phyloP scores from a whole-genome alignment of 2,888 invertebrate genomes.

The Notocelia uddmanniana region DNA sequence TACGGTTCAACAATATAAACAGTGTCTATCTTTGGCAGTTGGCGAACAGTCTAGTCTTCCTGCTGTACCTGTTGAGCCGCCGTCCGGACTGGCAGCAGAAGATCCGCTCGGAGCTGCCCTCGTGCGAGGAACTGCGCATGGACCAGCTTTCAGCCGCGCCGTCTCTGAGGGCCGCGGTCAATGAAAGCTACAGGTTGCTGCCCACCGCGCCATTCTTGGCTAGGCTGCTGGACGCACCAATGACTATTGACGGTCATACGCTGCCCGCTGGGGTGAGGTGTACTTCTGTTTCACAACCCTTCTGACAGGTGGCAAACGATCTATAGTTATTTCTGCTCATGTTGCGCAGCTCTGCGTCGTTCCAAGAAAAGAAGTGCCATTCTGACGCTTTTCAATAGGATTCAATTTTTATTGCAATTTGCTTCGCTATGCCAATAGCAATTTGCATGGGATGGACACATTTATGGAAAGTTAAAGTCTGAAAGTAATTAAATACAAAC shows the following conservation, averaged over 20 bases:
- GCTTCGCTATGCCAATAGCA: too few relatives aligned
- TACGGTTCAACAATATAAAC: too few relatives aligned
- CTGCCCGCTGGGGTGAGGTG: constrained; percentile 89
- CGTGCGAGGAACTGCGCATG: constrained; percentile 84
- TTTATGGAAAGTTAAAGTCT: background rate
- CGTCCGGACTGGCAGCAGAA: constrained; percentile 88
- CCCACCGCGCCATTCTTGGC: constrained; percentile 94
- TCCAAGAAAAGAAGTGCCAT: too few relatives aligned
- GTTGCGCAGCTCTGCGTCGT: too few relatives aligned
- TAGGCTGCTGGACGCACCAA: constrained; percentile 90
- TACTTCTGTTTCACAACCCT: background rate
- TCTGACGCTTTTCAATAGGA: too few relatives aligned
- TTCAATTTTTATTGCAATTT: too few relatives aligned
- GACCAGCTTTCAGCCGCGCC: constrained; percentile 88
- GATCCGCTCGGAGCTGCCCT: constrained; percentile 88
- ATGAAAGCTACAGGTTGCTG: constrained; percentile 90
- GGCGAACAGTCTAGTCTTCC: constrained; percentile 92
- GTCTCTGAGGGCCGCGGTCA: constrained; percentile 92
- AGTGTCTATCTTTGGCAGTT: constrained; percentile 78
- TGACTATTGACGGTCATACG: constrained; percentile 89
- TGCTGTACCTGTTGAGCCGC: constrained; percentile 90
- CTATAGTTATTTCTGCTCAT: too few relatives aligned
- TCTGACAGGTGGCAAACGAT: background rate
- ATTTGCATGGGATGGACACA: background rate
- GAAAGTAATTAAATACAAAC: too few relatives aligned